Evolutionary conservation across 2,888 invertebrate species (phyloP).

Genomic region (Melanophora roralis): DNA sequence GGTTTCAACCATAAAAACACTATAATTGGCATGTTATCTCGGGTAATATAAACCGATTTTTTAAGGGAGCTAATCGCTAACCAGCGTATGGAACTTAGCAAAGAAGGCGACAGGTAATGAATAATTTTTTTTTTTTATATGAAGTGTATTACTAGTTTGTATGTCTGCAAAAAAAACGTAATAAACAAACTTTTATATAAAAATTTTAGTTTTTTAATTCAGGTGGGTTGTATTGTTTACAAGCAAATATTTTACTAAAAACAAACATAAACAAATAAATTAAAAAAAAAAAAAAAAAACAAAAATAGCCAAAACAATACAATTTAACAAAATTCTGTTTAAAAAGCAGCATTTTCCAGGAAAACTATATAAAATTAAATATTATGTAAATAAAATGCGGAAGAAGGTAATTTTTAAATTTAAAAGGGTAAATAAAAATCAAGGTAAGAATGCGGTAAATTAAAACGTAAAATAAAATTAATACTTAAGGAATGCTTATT

Average conservation of each 20-base stretch:
- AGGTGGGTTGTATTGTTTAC: slow-evolving; percentile 10
- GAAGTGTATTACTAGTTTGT: too few relatives aligned
- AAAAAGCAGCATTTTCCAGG: background rate
- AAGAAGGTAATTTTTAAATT: background rate
- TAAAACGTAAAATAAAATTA: too few relatives aligned
- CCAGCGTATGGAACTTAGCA: too few relatives aligned
- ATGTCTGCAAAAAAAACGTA: too few relatives aligned
- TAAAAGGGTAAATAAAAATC: background rate
- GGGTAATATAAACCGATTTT: too few relatives aligned
- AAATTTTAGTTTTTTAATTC: background rate
- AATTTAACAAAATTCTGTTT: background rate
- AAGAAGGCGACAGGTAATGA: too few relatives aligned
- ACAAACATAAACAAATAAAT: background rate
- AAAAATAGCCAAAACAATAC: background rate
- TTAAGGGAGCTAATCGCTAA: too few relatives aligned
- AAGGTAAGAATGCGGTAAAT: background rate
- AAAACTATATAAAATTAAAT: background rate
- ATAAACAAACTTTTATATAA: background rate
- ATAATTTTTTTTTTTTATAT: too few relatives aligned
- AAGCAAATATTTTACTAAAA: background rate
- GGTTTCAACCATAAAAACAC: too few relatives aligned
- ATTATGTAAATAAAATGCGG: background rate
- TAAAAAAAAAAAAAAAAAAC: background rate
- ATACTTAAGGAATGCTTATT: too few relatives aligned
- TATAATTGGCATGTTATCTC: too few relatives aligned